phyloP scores from a whole-genome alignment of 30 jellyfish, hydroid and myxozoan species.

The Cassiopea andromeda region DNA sequence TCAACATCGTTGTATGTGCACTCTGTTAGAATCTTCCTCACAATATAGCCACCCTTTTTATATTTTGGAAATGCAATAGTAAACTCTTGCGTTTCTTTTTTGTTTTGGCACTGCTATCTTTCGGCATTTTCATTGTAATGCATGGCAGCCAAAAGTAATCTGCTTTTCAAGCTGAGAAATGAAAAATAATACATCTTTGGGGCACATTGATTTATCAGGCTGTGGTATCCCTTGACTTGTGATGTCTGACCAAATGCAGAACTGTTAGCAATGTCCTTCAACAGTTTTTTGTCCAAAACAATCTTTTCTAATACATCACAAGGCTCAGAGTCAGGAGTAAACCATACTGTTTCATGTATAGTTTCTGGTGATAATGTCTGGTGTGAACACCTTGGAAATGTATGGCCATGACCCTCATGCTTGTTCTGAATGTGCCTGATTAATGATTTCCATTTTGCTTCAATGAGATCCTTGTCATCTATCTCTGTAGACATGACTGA shows the following conservation, averaged over 20 bases:
- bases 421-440: slow-evolving; percentile 43
- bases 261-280: slow-evolving; percentile 54
- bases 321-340: slow-evolving; percentile 57
- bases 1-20: slow-evolving; percentile 61
- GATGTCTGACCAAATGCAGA: slow-evolving; percentile 58
- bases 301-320: slow-evolving; percentile 49
- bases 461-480: slow-evolving; percentile 42
- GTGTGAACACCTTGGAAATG: slow-evolving; percentile 41
- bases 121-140: slow-evolving; percentile 30
- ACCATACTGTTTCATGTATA: slow-evolving; percentile 47
- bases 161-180: slow-evolving; percentile 13
- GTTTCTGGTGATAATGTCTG: slow-evolving; percentile 39
- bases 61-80: slow-evolving; percentile 43
- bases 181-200: slow-evolving; percentile 49
- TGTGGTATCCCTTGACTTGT: slow-evolving; percentile 54
- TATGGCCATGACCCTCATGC: slow-evolving; percentile 41
- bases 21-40: slow-evolving; percentile 31
- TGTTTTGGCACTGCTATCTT: slow-evolving; percentile 34
- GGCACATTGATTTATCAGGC: slow-evolving; percentile 54
- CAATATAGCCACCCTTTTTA: slow-evolving; percentile 41
- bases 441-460: slow-evolving; percentile 28
- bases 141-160: slow-evolving; percentile 41
- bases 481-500: slow-evolving; percentile 67
- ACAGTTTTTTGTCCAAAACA: slow-evolving; percentile 29
- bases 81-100: slow-evolving; percentile 8